Evolutionary conservation across 2,888 invertebrate genomes (phyloP).

Genomic region (Drosophila testacea): DNA sequence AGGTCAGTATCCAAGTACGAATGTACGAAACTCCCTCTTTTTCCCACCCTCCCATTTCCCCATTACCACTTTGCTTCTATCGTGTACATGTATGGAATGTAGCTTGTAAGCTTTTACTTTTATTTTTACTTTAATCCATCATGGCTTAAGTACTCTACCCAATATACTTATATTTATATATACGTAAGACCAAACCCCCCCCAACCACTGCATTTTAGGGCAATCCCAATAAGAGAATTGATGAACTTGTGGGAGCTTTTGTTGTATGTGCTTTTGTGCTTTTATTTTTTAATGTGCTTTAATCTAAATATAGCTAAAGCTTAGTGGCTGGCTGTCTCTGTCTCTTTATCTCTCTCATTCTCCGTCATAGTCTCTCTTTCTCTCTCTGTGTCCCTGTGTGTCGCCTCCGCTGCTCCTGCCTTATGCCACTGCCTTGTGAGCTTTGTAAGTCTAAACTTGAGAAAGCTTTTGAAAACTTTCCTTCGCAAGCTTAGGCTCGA

Average conservation of each 20-base stretch:
- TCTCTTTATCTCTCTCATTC: constrained; percentile 8
- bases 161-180: constrained; percentile 4
- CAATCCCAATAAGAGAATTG: constrained; percentile 12
- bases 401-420: constrained; percentile 20
- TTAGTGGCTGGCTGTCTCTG: constrained; percentile 35
- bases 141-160: constrained; percentile 49
- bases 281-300: constrained; percentile 62
- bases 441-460: constrained; percentile 27
- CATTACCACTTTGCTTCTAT: constrained; percentile 60
- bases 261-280: constrained; percentile 75
- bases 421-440: constrained; percentile 25
- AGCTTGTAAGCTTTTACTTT: constrained; percentile 69
- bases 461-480: constrained; percentile 35
- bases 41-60: constrained; percentile 18
- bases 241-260: constrained; percentile 74
- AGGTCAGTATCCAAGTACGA: constrained; percentile 89
- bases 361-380: constrained; percentile 7
- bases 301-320: constrained; percentile 47
- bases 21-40: neutral
- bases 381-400: constrained; percentile 5
- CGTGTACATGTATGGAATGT: constrained; percentile 65
- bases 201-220: constrained; percentile 21
- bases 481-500: constrained; percentile 13
- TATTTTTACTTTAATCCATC: constrained; percentile 45
- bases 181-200: constrained; percentile 1